A percentile compares a stretch with the other conserved stretches of the same genome.
phyloP scores from a whole-genome alignment of 2,797 vertebrate genomes.

The Erpetoichthys calabaricus region DNA sequence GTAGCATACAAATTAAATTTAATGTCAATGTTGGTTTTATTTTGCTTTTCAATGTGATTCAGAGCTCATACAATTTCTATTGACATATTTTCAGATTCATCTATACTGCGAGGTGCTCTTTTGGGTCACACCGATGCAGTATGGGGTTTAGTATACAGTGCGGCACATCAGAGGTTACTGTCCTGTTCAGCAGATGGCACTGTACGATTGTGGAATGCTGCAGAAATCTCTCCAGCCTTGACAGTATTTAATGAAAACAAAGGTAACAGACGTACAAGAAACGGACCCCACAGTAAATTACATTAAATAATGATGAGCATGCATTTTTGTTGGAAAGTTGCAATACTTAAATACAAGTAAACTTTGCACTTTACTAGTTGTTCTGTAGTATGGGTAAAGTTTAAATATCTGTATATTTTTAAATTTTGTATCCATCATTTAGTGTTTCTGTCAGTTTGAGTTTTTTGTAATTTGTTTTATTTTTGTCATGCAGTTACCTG shows the following conservation, averaged over 20 bases:
- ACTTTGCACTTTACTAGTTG: not conserved
- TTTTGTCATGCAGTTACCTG: too few species aligned
- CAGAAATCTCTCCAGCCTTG: slow-evolving; percentile 69
- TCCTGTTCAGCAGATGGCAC: slow-evolving; percentile 93
- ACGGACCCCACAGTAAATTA: not conserved
- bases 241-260: slow-evolving; percentile 80
- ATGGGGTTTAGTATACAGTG: slow-evolving; percentile 89
- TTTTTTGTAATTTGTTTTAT: too few species aligned
- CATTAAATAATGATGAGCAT: not conserved
- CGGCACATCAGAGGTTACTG: slow-evolving; percentile 75
- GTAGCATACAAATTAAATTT: too few species aligned
- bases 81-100: slow-evolving; percentile 55
- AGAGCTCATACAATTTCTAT: too few species aligned
- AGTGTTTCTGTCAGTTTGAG: too few species aligned
- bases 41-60: too few species aligned
- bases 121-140: slow-evolving; percentile 85
- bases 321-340: not conserved
- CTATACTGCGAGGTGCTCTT: slow-evolving; percentile 74
- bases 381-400: too few species aligned
- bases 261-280: slow-evolving; percentile 43
- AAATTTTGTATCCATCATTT: too few species aligned
- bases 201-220: slow-evolving; percentile 79
- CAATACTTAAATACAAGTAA: not conserved
- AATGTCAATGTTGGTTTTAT: too few species aligned
- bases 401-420: too few species aligned